Base-by-base conservation (phyloP, 2,113 vertebrate species). In the Heptranchias perlo region DNA sequence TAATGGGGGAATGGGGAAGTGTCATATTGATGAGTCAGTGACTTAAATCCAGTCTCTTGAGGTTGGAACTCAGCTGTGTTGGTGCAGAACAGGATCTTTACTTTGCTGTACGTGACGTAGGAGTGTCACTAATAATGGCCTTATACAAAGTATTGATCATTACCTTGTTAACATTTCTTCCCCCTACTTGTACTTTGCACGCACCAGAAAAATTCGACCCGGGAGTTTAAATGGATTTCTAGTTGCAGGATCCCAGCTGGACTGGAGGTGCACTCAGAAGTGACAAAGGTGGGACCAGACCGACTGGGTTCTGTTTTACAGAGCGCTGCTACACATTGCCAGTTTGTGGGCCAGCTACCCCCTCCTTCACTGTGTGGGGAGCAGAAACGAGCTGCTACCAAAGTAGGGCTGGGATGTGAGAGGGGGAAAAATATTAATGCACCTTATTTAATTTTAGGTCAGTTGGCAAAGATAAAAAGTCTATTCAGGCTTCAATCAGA, bases 401-500 rank as follows among this genome's bases (percentile, higher is more conserved):
- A 28, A 58, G 25, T 3, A 69, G 73, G 11, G 39, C 23, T 49
- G 44, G 64, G 44, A 23, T 28, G 28, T 10, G 21, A 28, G 11
- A 31, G 87, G 49, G 52, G 28, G 52, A 14, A 54, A 31, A 13
- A 35, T 31, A 91, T 91, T 52, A 91, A 91, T 28, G 10, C 47
- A 52, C 47, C 47, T 73, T 52, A 25, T 95, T 73, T 95, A 18
- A n/a, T 96, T 97, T 61, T 97, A 99, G 99, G 97, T 99, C 99
- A 82, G 97, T 98, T 96, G 99, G 99, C 96, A 99, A 99, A 96
- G 99, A 99, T 97, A 99, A 99, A 97, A 99, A 99, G 97, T 98
- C 99, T 47, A 99, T 99, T 97, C 99, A 99, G 97, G 99, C 99
- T 96, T 99, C 99, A 67, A 99, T 99, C 97, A 98, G 99, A 98